phyloP scores from a whole-genome alignment of 2,113 vertebrate genomes.

The Apeltes quadracus region DNA sequence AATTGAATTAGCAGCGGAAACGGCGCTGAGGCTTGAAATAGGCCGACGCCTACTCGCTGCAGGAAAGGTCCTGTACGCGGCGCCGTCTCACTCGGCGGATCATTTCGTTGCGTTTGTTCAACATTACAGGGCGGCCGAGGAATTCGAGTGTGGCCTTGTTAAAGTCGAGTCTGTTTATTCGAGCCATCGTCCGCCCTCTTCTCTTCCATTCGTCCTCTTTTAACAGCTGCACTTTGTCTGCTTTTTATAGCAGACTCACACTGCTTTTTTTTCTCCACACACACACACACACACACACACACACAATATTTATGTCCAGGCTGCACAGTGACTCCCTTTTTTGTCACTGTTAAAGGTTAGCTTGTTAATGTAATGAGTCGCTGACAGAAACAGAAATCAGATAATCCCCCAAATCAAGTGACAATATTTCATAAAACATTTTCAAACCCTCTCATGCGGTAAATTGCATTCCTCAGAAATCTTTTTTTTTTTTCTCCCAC shows the following conservation, averaged over 20 bases:
- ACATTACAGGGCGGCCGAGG: slow-evolving; percentile 55
- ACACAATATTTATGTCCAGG: not conserved
- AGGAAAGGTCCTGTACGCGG: slow-evolving; percentile 28
- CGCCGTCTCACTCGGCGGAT: slow-evolving; percentile 40
- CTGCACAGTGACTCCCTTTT: slow-evolving; percentile 20
- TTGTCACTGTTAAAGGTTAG: slow-evolving; percentile 44
- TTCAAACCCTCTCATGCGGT: slow-evolving; percentile 48
- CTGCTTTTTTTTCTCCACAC: not conserved
- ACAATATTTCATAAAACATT: slow-evolving; percentile 46
- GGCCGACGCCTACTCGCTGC: slow-evolving; percentile 25
- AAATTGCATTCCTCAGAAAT: slow-evolving; percentile 58
- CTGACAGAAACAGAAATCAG: slow-evolving; percentile 51
- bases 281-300: not conserved
- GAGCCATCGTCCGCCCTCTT: slow-evolving; percentile 37
- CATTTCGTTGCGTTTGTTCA: slow-evolving; percentile 48
- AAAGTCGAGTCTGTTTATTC: slow-evolving; percentile 35
- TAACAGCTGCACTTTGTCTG: slow-evolving; percentile 46
- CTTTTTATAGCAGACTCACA: slow-evolving; percentile 14
- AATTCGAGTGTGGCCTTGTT: slow-evolving; percentile 38
- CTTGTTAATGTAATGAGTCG: slow-evolving; percentile 52
- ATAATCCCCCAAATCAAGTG: slow-evolving; percentile 49
- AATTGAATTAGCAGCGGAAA: slow-evolving; percentile 68
- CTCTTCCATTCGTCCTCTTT: slow-evolving; percentile 21
- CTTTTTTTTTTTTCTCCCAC: slow-evolving; percentile 32
- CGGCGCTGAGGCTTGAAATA: slow-evolving; percentile 28